Evolutionary conservation across 2,113 vertebrate species (phyloP).

Genomic region (Colaptes auratus): DNA sequence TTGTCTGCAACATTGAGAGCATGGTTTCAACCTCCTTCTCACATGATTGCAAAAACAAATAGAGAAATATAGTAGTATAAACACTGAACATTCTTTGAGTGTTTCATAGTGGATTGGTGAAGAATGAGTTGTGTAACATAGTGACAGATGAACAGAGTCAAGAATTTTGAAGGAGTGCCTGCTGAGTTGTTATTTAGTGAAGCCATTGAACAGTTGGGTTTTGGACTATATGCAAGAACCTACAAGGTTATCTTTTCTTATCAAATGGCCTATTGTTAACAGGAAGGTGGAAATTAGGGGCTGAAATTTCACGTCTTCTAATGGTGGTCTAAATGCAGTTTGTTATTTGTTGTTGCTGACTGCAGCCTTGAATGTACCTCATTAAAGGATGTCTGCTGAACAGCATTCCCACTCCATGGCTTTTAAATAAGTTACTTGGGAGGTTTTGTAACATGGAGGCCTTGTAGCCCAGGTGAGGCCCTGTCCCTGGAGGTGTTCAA

Average conservation of each 20-base stretch:
- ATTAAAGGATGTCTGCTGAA: not conserved
- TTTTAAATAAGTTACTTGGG: not conserved
- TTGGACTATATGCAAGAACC: not conserved
- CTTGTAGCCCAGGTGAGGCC: not conserved
- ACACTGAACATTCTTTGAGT: conserved; percentile 27
- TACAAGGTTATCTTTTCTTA: not conserved
- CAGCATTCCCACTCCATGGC: not conserved
- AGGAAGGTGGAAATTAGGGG: not conserved
- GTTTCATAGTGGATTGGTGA: not conserved
- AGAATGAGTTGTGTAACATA: conserved; percentile 36
- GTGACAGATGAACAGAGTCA: not conserved
- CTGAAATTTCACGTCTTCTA: not conserved
- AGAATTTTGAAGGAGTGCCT: conserved; percentile 3
- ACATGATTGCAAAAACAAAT: not conserved
- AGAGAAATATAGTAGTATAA: conserved; percentile 27
- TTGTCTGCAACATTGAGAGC: not conserved
- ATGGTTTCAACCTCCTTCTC: not conserved
- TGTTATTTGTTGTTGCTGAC: conserved; percentile 1
- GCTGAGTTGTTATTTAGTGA: not conserved
- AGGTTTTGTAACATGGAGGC: not conserved
- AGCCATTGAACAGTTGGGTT: not conserved
- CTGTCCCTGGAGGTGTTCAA: no score
- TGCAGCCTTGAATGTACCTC: not conserved
- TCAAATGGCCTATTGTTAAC: not conserved
- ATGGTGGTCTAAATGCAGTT: not conserved